Evolutionary conservation across 2,888 invertebrate genomes (phyloP), one percentile per base, ranked within the genome.

Genomic region (Eilema depressum): DNA sequence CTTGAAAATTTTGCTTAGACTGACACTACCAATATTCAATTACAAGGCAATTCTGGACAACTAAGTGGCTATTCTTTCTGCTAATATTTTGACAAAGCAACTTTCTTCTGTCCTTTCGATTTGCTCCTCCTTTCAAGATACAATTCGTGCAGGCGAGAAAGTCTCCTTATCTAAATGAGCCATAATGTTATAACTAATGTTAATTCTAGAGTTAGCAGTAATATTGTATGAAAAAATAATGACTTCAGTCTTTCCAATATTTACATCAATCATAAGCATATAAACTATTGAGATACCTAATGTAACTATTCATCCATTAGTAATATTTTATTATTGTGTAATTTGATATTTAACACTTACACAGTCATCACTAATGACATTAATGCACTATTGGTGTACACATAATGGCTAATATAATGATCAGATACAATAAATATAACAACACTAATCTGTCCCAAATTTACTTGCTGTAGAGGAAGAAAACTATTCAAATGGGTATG

Each of bases 381-480:
- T 30, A 28, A 66, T 60, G 25, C 57, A 66, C 41, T 41, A 28
- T 25, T 60, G 25, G n/a, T 41, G 28, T 33, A 62, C 20, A 62
- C 33, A 62, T 62, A 30, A 33, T 62, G 61, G 3, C 7, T 28
- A 47, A 26, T 12, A 56, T 28, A 30, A 57, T 65, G n/a, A 28
- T 28, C 26, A 14, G 37, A 56, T 8, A 41, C 12, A 37, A 59
- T 37, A 41, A 20, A 59, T 57, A 5, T 20, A 64, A 41, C n/a
- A n/a, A 26, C 62, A 62, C 26, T 66, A 70, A 60, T 14, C 41
- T 41, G 11, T 61, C 14, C 47, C 20, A 60, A 69, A 33, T 61
- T 11, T 56, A 17, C 25, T 53, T 53, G 53, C 33, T 60, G n/a
- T 65, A 65, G 26, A 25, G n/a, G 10, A 68, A 25, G 47, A 62